Percentiles rank a stretch among this genome's conserved stretches.
These are phyloP conservation scores for Corythaixoides concolor DNA, from an alignment of 2,113 vertebrate species.

Conservation along the genomic window DNA sequence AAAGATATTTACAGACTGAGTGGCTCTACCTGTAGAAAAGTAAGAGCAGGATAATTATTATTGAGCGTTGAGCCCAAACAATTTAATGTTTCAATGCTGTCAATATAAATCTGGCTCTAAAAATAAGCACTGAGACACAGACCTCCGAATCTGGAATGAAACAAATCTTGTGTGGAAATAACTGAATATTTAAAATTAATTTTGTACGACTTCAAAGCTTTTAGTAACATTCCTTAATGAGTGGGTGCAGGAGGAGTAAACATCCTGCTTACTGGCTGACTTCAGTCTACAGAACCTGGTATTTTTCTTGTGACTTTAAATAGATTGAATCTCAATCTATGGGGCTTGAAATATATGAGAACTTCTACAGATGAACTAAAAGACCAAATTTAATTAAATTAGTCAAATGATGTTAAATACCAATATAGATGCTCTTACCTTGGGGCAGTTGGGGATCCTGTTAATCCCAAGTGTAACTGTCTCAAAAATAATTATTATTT, in stretches of 20 bases:
- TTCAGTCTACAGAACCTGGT: background rate
- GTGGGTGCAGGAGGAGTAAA: accelerated
- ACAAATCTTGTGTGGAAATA: background rate
- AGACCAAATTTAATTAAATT: background rate
- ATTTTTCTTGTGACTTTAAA: background rate
- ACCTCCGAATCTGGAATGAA: background rate
- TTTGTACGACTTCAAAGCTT: background rate
- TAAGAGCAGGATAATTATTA: background rate
- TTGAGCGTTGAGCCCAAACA: background rate
- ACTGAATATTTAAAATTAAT: background rate
- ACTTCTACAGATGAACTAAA: background rate
- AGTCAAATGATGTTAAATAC: background rate
- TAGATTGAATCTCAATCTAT: background rate
- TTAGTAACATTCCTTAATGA: background rate
- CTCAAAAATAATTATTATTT: background rate
- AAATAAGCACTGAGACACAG: background rate
- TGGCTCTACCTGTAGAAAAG: background rate
- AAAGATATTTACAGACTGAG: background rate
- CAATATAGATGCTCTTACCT: background rate
- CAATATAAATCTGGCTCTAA: background rate
- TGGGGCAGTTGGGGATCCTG: accelerated
- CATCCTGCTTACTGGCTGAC: accelerated
- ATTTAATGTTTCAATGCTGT: background rate
- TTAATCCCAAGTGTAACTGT: background rate
- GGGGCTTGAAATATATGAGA: background rate